A percentile compares a stretch with the other conserved stretches of the same genome.
phyloP scores from a whole-genome alignment of 1,140 invertebrate genomes.

The Anastrepha ludens region DNA sequence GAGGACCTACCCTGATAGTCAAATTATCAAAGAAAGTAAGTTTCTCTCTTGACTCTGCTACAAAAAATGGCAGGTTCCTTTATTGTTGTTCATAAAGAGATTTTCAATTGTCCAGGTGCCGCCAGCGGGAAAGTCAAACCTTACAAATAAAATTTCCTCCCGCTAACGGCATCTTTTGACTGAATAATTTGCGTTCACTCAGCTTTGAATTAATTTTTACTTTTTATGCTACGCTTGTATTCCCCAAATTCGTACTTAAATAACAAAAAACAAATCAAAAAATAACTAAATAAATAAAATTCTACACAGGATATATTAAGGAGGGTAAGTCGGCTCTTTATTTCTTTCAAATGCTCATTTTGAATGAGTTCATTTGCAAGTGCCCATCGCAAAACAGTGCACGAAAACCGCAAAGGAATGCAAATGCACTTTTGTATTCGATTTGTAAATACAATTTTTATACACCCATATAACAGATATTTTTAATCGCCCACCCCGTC shows the following conservation, averaged over 20 bases:
- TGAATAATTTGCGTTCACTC: not conserved
- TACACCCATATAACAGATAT: conserved; percentile 29
- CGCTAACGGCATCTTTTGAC: not conserved
- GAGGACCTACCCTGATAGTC: conserved; percentile 84
- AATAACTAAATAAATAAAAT: conserved; percentile 41
- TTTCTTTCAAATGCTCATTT: not conserved
- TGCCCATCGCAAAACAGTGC: not conserved
- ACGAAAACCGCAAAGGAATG: conserved; percentile 15
- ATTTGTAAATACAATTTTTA: conserved; percentile 38
- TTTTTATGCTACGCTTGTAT: conserved; percentile 44
- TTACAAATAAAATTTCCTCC: not conserved
- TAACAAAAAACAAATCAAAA: conserved; percentile 26
- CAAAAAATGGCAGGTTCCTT: not conserved
- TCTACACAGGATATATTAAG: conserved; percentile 73
- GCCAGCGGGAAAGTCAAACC: not conserved
- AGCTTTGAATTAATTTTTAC: conserved; percentile 46
- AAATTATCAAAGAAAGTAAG: conserved; percentile 89
- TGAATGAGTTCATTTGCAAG: not conserved
- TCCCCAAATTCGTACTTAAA: conserved; percentile 22
- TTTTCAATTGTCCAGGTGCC: not conserved
- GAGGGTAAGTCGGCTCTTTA: conserved; percentile 70
- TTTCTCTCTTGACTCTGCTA: conserved; percentile 61
- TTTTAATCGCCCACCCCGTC: conserved; percentile 15
- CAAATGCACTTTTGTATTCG: conserved; percentile 47
- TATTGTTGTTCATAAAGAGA: not conserved